Percentiles rank a stretch among this genome's conserved stretches.
These are phyloP conservation scores for Neoniphon sammara DNA, from an alignment of 2,797 vertebrate species.

Conservation along the genomic window DNA sequence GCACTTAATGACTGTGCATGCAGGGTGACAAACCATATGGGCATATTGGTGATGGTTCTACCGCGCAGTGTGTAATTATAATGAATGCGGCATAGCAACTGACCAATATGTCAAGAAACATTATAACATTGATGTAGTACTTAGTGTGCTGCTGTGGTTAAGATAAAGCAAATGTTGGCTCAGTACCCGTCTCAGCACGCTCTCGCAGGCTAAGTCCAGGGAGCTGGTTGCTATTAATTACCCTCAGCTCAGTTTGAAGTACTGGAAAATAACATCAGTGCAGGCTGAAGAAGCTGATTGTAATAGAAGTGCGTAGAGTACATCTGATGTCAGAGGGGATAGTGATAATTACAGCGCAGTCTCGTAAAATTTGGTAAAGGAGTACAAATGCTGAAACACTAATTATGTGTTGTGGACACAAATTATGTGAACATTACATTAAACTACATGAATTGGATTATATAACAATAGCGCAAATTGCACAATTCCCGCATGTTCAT, in stretches of 20 bases:
- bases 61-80: slow-evolving; percentile 54
- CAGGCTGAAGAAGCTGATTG: background rate
- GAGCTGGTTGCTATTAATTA: background rate
- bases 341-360: background rate
- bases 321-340: slow-evolving; percentile 11
- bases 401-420: too few species aligned
- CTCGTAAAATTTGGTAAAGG: too few species aligned
- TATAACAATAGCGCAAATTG: too few species aligned
- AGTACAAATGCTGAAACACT: too few species aligned
- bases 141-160: slow-evolving; percentile 14
- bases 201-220: slow-evolving; percentile 6
- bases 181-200: slow-evolving; percentile 7
- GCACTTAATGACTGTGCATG: slow-evolving; percentile 66
- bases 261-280: slow-evolving; percentile 8
- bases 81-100: slow-evolving; percentile 49
- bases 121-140: slow-evolving; percentile 38
- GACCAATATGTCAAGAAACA: slow-evolving; percentile 16
- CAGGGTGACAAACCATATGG: slow-evolving; percentile 51
- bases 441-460: too few species aligned
- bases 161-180: slow-evolving; percentile 14
- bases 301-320: slow-evolving; percentile 2
- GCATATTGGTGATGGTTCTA: slow-evolving; percentile 61
- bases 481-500: too few species aligned
- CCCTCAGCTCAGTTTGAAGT: background rate
- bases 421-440: too few species aligned